These are phyloP conservation scores for Colostygia pectinataria DNA, from an alignment of 2,888 invertebrate genomes.

Conservation along the genomic window DNA sequence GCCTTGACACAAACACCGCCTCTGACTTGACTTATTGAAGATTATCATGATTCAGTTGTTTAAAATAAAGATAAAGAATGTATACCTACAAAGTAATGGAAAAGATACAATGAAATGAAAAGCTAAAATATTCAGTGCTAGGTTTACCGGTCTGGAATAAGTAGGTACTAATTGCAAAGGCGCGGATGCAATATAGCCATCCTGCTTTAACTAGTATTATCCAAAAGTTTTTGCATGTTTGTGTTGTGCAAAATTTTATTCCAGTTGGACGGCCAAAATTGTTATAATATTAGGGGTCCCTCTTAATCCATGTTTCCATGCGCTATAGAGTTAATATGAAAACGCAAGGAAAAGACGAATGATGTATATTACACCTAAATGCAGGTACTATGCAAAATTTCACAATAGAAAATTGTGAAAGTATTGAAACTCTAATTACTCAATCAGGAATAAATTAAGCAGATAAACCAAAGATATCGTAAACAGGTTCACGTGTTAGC, in stretches of 20 bases:
- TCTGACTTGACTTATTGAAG: background rate
- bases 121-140: background rate
- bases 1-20: slow-evolving; percentile 45
- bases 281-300: too few species aligned
- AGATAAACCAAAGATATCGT: background rate
- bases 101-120: background rate
- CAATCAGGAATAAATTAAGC: background rate
- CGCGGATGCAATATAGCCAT: background rate
- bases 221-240: too few species aligned
- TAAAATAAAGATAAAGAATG: background rate
- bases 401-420: slow-evolving; percentile 15
- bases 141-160: background rate
- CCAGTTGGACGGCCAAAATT: too few species aligned
- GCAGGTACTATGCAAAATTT: background rate
- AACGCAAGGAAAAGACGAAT: too few species aligned
- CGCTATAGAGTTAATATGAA: too few species aligned
- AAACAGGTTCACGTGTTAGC: background rate
- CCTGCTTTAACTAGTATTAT: too few species aligned
- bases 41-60: background rate
- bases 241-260: too few species aligned
- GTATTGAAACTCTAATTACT: too few species aligned
- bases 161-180: background rate
- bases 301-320: too few species aligned
- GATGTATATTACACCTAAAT: too few species aligned
- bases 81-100: background rate